Conservation (phyloP, 37 sponge, comb jelly and placozoan species). For the Ephydatia muelleri region DNA sequence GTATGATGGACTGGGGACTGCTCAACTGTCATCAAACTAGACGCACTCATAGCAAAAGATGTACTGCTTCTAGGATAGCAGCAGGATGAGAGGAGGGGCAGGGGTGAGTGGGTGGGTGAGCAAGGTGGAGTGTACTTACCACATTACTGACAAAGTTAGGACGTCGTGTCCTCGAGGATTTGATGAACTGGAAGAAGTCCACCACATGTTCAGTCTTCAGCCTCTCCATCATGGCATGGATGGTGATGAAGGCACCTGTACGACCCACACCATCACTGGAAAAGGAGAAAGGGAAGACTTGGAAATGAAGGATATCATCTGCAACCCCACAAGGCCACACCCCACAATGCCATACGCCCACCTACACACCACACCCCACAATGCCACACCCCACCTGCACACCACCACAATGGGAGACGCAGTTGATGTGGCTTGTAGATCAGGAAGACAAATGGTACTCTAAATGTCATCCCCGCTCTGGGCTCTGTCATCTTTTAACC, state of each 20-base stretch:
- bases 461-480: not conserved
- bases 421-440: not conserved
- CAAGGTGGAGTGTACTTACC: not conserved
- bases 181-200: slow-evolving; percentile 1
- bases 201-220: not conserved
- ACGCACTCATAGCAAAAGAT: not conserved
- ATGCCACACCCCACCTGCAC: not conserved
- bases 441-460: not conserved
- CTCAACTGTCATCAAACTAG: not conserved
- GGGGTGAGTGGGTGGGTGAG: not conserved
- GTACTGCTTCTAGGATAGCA: not conserved
- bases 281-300: not conserved
- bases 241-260: slow-evolving; percentile 29
- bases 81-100: not conserved
- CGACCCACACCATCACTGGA: slow-evolving; percentile 44
- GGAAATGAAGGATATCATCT: too few species aligned
- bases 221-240: slow-evolving; percentile 15
- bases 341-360: not conserved
- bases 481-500: not conserved
- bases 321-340: not conserved
- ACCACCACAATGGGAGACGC: not conserved
- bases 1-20: too few species aligned
- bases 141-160: not conserved
- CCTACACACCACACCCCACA: not conserved
- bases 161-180: not conserved